A percentile compares a stretch with the other conserved stretches of the same genome.
Evolutionary conservation across 2,888 invertebrate genomes (phyloP).

Genomic region (Heliconius sara): DNA sequence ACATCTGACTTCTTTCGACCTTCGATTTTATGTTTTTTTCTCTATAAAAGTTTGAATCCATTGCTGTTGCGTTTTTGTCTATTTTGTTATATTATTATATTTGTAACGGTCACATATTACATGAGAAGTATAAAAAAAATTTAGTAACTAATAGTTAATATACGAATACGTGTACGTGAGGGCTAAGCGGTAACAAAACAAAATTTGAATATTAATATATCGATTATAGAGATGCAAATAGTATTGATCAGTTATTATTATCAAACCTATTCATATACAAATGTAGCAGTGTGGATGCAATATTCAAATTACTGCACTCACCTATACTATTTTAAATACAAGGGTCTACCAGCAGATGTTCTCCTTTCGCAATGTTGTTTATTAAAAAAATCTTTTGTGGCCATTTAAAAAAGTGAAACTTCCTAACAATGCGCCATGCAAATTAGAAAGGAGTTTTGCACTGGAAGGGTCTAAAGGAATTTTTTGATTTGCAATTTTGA

Average conservation of each 20-base stretch:
- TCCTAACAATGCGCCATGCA: slow-evolving; percentile 81
- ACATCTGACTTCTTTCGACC: too few species aligned
- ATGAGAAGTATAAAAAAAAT: too few species aligned
- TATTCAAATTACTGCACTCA: slow-evolving; percentile 56
- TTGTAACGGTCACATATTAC: too few species aligned
- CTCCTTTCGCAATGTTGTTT: slow-evolving; percentile 78
- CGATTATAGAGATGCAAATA: slow-evolving; percentile 20
- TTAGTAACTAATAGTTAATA: too few species aligned
- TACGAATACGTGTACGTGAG: not conserved
- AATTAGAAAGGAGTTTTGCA: slow-evolving; percentile 67
- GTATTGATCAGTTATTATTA: slow-evolving; percentile 40
- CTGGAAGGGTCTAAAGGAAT: slow-evolving; percentile 54
- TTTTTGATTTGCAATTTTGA: slow-evolving; percentile 53
- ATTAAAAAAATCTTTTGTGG: slow-evolving; percentile 83
- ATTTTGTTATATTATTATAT: too few species aligned
- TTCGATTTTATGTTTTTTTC: too few species aligned
- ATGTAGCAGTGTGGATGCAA: slow-evolving; percentile 45
- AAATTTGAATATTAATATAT: slow-evolving; percentile 22
- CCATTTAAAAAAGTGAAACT: slow-evolving; percentile 80
- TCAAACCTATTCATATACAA: slow-evolving; percentile 24
- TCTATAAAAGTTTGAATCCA: too few species aligned
- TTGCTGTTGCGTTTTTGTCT: too few species aligned
- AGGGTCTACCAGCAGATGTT: slow-evolving; percentile 75
- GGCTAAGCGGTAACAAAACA: slow-evolving; percentile 12
- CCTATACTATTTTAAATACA: slow-evolving; percentile 40